These are phyloP conservation scores for Acrobasis consociella DNA, from an alignment of 2,888 invertebrate genomes.

Conservation along the genomic window DNA sequence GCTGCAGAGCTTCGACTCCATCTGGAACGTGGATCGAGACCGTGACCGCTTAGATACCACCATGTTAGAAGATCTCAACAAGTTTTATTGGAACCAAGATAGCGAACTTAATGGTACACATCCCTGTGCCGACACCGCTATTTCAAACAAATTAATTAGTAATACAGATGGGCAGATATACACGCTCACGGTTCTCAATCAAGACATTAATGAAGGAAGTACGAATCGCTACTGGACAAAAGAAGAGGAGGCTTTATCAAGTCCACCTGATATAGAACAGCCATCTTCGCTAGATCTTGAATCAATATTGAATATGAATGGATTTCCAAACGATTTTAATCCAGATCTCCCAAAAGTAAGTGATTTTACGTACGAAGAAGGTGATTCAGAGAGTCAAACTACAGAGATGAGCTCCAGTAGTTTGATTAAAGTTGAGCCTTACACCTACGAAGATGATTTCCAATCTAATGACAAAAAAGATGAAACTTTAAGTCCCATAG, in stretches of 20 bases:
- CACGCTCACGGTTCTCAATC: conserved; percentile 93
- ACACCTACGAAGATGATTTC: conserved; percentile 70
- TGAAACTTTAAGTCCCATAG: conserved; percentile 64
- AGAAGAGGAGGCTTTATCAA: conserved; percentile 85
- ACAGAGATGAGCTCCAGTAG: conserved; percentile 86
- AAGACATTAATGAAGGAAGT: conserved; percentile 86
- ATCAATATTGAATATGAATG: conserved; percentile 88
- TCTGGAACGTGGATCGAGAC: conserved; percentile 88
- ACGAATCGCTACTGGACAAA: conserved; percentile 86
- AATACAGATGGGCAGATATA: conserved; percentile 93
- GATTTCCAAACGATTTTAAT: conserved; percentile 82
- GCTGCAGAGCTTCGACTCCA: conserved; percentile 82
- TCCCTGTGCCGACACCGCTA: conserved; percentile 74
- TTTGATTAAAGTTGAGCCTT: conserved; percentile 77
- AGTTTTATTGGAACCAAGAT: conserved; percentile 91
- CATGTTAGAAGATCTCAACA: conserved; percentile 92
- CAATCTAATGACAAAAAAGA: conserved; percentile 71
- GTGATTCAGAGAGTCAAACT: conserved; percentile 89
- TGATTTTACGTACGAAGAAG: conserved; percentile 89
- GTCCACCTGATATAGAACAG: conserved; percentile 83
- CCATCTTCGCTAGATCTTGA: conserved; percentile 88
- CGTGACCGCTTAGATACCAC: conserved; percentile 87
- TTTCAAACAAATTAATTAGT: conserved; percentile 77
- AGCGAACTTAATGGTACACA: conserved; percentile 80
- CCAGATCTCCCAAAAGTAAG: conserved; percentile 87